These are phyloP conservation scores for Idaea aversata DNA, from an alignment of 2,888 invertebrate genomes.

Conservation along the genomic window DNA sequence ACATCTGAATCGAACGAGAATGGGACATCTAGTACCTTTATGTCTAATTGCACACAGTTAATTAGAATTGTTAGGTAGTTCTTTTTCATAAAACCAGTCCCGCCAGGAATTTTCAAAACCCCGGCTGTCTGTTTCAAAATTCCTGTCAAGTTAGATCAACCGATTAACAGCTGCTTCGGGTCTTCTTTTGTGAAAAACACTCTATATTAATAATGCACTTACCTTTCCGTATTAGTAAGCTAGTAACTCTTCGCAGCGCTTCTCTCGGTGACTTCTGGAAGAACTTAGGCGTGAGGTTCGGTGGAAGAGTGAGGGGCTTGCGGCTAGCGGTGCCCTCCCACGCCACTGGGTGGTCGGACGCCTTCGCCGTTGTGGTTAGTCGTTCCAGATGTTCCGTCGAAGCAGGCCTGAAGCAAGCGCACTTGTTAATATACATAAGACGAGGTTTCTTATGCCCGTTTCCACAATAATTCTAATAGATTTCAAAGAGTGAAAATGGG, in stretches of 20 bases:
- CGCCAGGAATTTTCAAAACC: too few species aligned
- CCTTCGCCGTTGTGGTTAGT: conserved; percentile 77
- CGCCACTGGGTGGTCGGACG: conserved; percentile 74
- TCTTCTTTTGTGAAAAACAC: background rate
- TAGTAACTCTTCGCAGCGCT: conserved; percentile 92
- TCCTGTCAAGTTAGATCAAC: too few species aligned
- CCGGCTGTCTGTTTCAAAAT: too few species aligned
- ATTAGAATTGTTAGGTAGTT: too few species aligned
- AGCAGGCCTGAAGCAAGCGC: conserved; percentile 80
- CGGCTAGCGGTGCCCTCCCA: conserved; percentile 80
- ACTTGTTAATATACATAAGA: background rate
- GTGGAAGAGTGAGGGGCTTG: conserved; percentile 92
- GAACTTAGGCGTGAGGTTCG: conserved; percentile 93
- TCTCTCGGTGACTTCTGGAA: conserved; percentile 93
- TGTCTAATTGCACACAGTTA: too few species aligned
- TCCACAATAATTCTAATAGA: background rate
- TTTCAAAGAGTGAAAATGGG: background rate
- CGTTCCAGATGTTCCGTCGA: conserved; percentile 93
- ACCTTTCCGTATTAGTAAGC: conserved; percentile 93
- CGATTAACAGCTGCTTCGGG: background rate
- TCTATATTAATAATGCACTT: conserved; percentile 43
- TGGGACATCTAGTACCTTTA: too few species aligned
- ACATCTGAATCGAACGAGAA: too few species aligned
- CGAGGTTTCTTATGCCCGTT: background rate
- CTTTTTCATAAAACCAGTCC: too few species aligned